Evolutionary conservation across 2,797 vertebrate genomes (phyloP).

Genomic region (Podarcis lilfordi): DNA sequence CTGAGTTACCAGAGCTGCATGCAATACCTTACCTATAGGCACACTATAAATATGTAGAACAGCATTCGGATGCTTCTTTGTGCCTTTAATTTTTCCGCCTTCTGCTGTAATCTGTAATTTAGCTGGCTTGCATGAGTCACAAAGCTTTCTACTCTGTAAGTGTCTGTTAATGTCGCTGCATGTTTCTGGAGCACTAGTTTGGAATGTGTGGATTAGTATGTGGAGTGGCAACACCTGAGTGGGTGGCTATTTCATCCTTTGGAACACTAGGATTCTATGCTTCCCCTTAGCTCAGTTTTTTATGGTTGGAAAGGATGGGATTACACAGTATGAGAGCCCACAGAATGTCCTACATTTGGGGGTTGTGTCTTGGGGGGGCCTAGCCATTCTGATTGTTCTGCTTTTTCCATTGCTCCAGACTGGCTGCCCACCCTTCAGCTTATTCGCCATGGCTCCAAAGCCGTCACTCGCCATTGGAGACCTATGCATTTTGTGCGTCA

Average conservation of each 20-base stretch:
- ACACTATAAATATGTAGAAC: background rate
- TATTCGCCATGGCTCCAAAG: slow-evolving; percentile 88
- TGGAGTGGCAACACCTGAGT: too few species aligned
- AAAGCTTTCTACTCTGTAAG: background rate
- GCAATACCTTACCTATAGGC: too few species aligned
- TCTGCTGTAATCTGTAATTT: background rate
- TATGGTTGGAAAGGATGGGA: background rate
- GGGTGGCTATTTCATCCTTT: background rate
- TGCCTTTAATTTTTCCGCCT: background rate
- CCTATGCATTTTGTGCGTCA: slow-evolving; percentile 88
- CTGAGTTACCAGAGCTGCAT: background rate
- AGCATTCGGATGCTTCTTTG: background rate
- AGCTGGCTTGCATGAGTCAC: background rate
- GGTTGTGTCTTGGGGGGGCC: background rate
- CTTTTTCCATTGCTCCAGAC: slow-evolving; percentile 69
- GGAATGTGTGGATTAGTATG: background rate
- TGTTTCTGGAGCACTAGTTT: background rate
- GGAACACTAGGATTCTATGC: background rate
- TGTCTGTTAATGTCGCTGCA: background rate
- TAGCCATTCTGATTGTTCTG: background rate
- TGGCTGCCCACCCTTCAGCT: slow-evolving; percentile 84
- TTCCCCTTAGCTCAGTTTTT: background rate
- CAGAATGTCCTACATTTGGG: background rate
- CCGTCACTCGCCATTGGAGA: slow-evolving; percentile 91
- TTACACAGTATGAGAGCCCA: background rate